Evolutionary conservation across 2,888 invertebrate species (phyloP).

Genomic region (Oxycera nigricornis): DNA sequence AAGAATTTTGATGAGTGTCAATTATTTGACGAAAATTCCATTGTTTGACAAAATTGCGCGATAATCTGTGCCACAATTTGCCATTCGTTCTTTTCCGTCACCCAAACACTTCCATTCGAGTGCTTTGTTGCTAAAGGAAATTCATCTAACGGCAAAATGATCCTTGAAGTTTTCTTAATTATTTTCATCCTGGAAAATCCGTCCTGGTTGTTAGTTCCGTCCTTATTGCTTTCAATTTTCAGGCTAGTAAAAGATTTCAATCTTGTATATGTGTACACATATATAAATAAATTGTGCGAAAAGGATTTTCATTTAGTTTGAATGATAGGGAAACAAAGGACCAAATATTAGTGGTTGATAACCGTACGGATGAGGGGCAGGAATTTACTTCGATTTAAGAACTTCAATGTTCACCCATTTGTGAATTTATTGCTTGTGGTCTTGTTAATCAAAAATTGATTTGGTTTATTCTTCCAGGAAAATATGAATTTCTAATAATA

Average conservation of each 20-base stretch:
- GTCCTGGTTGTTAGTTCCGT: not conserved
- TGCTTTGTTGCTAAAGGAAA: no score
- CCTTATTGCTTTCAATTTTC: constrained; percentile 23
- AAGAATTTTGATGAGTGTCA: constrained; percentile 35
- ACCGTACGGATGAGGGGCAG: no score
- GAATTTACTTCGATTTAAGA: no score
- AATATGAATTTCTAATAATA: no score
- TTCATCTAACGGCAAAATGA: no score
- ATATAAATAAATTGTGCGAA: constrained; percentile 26
- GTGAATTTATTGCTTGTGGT: no score
- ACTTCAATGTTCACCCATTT: no score
- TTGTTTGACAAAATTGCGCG: constrained; percentile 14
- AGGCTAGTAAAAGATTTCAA: not conserved
- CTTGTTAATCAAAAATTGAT: no score
- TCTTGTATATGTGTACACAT: no score
- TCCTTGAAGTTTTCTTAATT: not conserved
- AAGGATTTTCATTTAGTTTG: constrained; percentile 34
- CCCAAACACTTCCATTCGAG: no score
- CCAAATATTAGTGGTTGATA: no score
- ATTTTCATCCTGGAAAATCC: not conserved
- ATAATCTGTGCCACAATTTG: not conserved
- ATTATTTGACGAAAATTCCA: constrained; percentile 28
- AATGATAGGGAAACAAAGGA: constrained; percentile 15
- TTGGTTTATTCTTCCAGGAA: no score
- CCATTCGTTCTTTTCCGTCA: not conserved